Conservation (phyloP, 2,797 vertebrate genomes). For the Amblyraja radiata region DNA sequence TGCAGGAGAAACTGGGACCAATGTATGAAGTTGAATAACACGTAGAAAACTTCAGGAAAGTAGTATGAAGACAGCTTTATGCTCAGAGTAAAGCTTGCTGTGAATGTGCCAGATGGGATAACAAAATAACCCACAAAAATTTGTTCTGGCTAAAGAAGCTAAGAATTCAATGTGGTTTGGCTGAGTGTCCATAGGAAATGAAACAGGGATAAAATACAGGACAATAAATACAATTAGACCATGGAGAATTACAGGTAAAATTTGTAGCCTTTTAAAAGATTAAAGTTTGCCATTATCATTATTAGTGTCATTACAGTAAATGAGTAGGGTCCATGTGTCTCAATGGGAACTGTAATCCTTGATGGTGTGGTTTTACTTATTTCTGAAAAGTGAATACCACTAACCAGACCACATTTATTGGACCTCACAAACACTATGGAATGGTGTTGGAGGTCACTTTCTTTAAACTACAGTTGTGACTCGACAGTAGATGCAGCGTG, state of each 20-base stretch:
- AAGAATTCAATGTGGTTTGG: background rate
- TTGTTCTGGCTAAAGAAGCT: conserved; percentile 1
- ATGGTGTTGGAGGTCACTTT: background rate
- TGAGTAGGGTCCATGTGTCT: background rate
- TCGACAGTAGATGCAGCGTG: background rate
- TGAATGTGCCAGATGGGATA: background rate
- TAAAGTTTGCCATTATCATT: background rate
- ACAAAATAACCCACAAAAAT: conserved; percentile 28
- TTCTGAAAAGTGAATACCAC: background rate
- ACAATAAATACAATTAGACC: background rate
- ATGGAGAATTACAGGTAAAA: background rate
- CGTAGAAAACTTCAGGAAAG: background rate
- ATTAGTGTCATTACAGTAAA: background rate
- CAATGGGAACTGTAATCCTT: background rate
- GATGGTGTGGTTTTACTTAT: background rate
- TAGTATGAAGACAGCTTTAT: background rate
- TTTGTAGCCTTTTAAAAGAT: background rate
- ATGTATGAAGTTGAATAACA: too few species aligned
- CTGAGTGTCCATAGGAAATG: background rate
- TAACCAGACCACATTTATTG: background rate
- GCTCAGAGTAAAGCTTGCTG: background rate
- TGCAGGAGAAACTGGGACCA: background rate
- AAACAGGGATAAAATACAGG: background rate
- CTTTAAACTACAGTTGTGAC: background rate
- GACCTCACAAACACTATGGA: background rate